Evolutionary conservation across 2,888 invertebrate genomes (phyloP).

Genomic region (Tenthredo scrophulariae): DNA sequence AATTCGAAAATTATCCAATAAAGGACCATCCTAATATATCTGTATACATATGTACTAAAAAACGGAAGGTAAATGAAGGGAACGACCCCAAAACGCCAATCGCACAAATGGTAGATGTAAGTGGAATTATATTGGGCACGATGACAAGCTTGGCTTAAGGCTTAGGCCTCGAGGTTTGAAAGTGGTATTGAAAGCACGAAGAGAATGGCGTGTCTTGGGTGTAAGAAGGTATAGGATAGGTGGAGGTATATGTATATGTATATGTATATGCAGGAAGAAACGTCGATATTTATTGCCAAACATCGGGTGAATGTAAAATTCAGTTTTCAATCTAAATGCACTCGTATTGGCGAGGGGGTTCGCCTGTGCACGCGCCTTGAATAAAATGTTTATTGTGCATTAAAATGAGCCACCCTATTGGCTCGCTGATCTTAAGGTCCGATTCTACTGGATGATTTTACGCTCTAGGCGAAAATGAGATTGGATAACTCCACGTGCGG

Average conservation of each 20-base stretch:
- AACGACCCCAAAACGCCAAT: not conserved
- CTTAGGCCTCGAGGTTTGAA: conserved; percentile 4
- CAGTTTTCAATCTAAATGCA: conserved; percentile 75
- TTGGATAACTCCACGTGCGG: conserved; percentile 53
- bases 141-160: conserved; percentile 34
- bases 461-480: conserved; percentile 53
- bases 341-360: conserved; percentile 60
- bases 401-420: conserved; percentile 62
- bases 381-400: conserved; percentile 65
- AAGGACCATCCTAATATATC: too few relatives aligned
- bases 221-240: not conserved
- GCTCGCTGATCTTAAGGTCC: conserved; percentile 57
- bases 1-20: too few relatives aligned
- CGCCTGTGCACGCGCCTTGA: conserved; percentile 60
- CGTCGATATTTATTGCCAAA: conserved; percentile 72
- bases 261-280: conserved; percentile 55
- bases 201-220: conserved; percentile 40
- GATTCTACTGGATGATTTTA: conserved; percentile 55
- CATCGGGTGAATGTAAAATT: conserved; percentile 73
- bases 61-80: not conserved
- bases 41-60: too few relatives aligned
- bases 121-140: conserved; percentile 30
- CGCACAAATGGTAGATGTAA: conserved; percentile 22
- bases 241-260: not conserved
- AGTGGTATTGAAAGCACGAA: conserved; percentile 37